Base-by-base conservation (phyloP, 2,888 invertebrate genomes). In the Orgyia antiqua region DNA sequence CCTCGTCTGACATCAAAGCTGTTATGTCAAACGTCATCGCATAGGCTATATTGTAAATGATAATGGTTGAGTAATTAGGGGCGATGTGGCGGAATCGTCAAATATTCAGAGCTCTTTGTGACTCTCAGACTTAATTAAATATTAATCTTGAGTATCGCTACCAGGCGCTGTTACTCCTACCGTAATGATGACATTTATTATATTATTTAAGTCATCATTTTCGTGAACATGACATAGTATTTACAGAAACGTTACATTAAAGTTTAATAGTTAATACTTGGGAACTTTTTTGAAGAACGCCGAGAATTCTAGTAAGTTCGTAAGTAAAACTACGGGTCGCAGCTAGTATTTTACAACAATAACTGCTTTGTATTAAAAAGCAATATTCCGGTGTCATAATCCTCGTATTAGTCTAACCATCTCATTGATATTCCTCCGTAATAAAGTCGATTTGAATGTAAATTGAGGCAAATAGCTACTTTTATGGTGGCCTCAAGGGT, bases 371-470 rank as follows among this genome's bases (percentile, higher is more conserved):
- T n/a, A n/a, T n/a, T n/a, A n/a, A n/a, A n/a, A n/a, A n/a, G n/a
- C n/a, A n/a, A n/a, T n/a, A n/a, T n/a, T n/a, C n/a, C n/a, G 15
- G 15, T 15, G 15, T 6, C 6, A 4, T 15, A 6, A 15, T 15
- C 6, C 15, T 15, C 15, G 15, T 6, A 15, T 15, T 15, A 6
- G 4, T 15, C 15, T 15, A 6, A n/a, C 6, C 48, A 56, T 54
- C 62, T 59, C 60, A 66, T 67, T 64, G 65, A 58, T 64, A 67
- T 67, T 63, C 62, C 49, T 45, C 49, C 49, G 53, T 58, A 56
- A 64, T 61, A 60, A 58, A 57, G 53, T 42, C 62, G 57, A 66
- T 67, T 66, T 67, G 60, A 62, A 66, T 67, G 57, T 61, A 67
- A 68, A 67, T 68, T 65, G 60, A 54, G 47, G 59, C 59, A 65